Conservation (phyloP, 2,113 vertebrate genomes). For the Oceanites oceanicus region DNA sequence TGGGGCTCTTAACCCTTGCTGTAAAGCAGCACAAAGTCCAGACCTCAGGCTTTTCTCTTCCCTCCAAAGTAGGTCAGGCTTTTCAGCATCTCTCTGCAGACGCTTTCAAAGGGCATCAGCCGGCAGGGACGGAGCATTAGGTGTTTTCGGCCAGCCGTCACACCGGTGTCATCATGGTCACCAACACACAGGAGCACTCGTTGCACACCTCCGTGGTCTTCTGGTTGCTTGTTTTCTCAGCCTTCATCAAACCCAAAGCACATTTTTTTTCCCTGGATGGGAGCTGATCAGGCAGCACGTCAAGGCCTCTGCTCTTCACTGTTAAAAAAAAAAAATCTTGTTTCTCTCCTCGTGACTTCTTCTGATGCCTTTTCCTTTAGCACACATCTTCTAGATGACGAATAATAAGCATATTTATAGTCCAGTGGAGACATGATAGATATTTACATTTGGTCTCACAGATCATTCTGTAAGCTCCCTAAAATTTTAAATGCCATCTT, state of each 20-base stretch:
- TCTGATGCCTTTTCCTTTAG: neutral
- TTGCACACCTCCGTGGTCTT: neutral
- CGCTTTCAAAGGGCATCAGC: neutral
- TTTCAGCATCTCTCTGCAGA: neutral
- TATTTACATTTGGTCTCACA: neutral
- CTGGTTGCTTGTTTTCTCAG: neutral
- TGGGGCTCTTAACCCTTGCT: neutral
- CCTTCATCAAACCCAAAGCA: neutral
- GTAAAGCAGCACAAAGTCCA: neutral
- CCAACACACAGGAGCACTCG: neutral
- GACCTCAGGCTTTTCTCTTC: neutral
- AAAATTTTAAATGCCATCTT: constrained; percentile 9
- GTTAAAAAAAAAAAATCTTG: neutral
- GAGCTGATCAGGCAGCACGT: neutral
- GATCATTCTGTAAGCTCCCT: neutral
- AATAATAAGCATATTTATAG: neutral
- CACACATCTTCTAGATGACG: neutral
- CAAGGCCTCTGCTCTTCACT: constrained; percentile 3
- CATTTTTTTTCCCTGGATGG: neutral
- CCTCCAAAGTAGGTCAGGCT: constrained; percentile 56
- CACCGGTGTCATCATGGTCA: neutral
- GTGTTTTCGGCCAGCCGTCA: accelerated
- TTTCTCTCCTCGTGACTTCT: neutral
- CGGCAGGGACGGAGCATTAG: neutral
- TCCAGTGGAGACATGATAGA: neutral